Percentiles rank a stretch among this genome's conserved stretches.
These are phyloP conservation scores for Tragelaphus strepsiceros DNA, from an alignment of 2,113 vertebrate genomes.

Conservation along the genomic window DNA sequence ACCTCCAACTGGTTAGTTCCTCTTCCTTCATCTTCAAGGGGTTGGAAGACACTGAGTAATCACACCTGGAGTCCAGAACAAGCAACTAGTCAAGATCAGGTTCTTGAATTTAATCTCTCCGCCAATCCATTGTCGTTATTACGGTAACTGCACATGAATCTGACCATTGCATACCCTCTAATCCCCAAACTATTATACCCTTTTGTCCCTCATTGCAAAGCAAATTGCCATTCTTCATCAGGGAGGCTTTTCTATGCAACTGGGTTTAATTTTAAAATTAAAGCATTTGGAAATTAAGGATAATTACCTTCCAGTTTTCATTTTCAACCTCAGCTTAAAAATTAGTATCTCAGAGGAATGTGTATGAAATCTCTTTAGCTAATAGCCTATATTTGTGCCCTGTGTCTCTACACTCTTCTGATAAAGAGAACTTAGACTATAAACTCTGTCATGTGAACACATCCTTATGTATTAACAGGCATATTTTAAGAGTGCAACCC, in stretches of 20 bases:
- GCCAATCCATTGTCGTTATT: not conserved
- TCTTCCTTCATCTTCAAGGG: not conserved
- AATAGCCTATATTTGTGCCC: not conserved
- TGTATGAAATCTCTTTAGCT: not conserved
- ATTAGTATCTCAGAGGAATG: not conserved
- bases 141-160: not conserved
- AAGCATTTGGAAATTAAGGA: not conserved
- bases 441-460: not conserved
- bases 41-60: not conserved
- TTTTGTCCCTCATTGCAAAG: not conserved
- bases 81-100: not conserved
- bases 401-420: not conserved
- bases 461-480: not conserved
- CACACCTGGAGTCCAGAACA: not conserved
- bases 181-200: not conserved
- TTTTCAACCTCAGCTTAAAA: conserved; percentile 31
- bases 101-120: not conserved
- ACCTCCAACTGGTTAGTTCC: not conserved
- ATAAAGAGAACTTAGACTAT: not conserved
- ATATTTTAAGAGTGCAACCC: not conserved
- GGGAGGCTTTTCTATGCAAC: not conserved
- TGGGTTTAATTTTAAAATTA: not conserved
- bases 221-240: not conserved
- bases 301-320: not conserved
- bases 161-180: not conserved